These are phyloP conservation scores for Adoxophyes honmai DNA, from an alignment of 1,140 invertebrate genomes.

Conservation along the genomic window DNA sequence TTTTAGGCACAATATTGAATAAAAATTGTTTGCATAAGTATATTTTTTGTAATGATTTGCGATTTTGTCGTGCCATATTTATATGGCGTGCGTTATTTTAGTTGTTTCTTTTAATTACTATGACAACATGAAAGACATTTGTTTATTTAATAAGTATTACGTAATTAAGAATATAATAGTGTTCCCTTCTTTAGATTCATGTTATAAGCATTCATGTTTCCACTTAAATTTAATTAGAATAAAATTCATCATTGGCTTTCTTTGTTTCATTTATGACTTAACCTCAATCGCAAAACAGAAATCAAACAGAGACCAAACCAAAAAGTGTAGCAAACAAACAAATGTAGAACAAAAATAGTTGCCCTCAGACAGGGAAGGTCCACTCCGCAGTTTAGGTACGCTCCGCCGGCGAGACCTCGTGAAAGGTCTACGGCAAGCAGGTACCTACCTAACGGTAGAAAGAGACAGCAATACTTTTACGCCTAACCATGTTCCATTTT, in stretches of 20 bases:
- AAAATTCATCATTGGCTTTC: conserved; percentile 71
- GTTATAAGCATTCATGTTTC: conserved; percentile 75
- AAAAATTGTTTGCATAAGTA: conserved; percentile 16
- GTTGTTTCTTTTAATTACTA: conserved; percentile 17
- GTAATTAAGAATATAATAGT: conserved; percentile 72
- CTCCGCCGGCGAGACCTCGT: no score
- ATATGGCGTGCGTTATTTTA: conserved; percentile 29
- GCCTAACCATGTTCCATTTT: no score
- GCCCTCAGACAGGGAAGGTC: no score
- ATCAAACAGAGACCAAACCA: no score
- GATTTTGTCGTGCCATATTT: conserved; percentile 38
- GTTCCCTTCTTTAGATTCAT: conserved; percentile 76
- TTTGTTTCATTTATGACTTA: conserved; percentile 45
- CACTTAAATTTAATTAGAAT: conserved; percentile 75
- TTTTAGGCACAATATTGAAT: conserved; percentile 34
- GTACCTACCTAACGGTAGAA: no score
- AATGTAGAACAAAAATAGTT: no score
- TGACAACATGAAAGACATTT: conserved; percentile 68
- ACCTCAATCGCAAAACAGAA: neutral
- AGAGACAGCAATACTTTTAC: no score
- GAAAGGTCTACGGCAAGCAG: no score
- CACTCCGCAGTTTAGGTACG: no score
- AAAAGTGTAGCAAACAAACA: no score
- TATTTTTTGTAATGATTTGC: neutral
- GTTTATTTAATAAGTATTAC: conserved; percentile 72